Conservation (phyloP, 92 coral and sea anemone species). For the Desmophyllum pertusum region DNA sequence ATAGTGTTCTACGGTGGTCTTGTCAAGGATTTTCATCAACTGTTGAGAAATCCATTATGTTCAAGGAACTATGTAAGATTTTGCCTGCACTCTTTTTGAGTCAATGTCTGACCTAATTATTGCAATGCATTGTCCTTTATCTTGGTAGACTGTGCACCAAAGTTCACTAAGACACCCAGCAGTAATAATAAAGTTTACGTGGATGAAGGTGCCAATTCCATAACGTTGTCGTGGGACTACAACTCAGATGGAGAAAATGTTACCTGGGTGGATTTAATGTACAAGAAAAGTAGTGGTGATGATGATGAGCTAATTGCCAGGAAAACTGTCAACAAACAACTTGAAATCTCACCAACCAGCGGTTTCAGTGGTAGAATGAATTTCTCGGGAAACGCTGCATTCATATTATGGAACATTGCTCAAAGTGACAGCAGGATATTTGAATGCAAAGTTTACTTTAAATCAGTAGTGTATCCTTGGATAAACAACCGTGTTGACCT, state of each 20-base stretch:
- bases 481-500: neutral
- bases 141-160: neutral
- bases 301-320: neutral
- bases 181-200: neutral
- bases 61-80: no score
- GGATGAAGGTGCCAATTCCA: neutral
- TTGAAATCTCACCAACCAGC: neutral
- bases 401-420: neutral
- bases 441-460: neutral
- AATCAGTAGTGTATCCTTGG: no score
- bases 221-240: neutral
- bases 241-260: slow-evolving; percentile 2
- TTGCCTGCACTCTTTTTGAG: no score
- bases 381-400: neutral
- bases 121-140: neutral
- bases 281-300: neutral
- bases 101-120: no score
- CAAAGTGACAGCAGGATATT: slow-evolving; percentile 20
- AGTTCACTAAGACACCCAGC: neutral
- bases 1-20: no score
- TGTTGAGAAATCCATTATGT: no score
- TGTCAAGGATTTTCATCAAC: no score
- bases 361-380: slow-evolving; percentile 8
- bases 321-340: neutral
- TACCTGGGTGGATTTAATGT: neutral